Base-by-base conservation (phyloP, 2,113 vertebrate genomes). In the Podarcis raffonei region DNA sequence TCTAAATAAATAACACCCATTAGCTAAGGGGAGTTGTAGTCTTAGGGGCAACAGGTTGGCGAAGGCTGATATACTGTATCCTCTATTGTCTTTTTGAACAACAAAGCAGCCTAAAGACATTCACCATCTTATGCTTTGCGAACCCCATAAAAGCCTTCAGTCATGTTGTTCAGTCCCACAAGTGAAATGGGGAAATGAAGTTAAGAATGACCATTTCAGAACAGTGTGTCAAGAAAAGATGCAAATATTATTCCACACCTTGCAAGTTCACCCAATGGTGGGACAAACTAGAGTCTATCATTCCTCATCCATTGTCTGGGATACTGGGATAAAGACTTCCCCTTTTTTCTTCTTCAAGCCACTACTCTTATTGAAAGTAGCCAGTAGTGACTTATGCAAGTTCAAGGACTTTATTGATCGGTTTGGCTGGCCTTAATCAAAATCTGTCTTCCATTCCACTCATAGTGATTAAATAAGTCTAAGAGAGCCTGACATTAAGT, bases 361-460 rank as follows among this genome's bases (percentile, higher is more conserved):
- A 95, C 96, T 94, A 91, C 91, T 91, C 88, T 96, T 98, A 97
- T 90, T 97, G 96, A 93, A 91, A 97, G 94, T 95, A 97, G 94
- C 91, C 94, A 94, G 93, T 91, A 91, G 93, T 97, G 97, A 97
- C 97, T 97, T 97, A 97, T 94, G 93, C 94, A 98, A 98, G 98
- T 98, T 98, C 98, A 99, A 98, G 97, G 97, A 96, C 97, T 97
- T 97, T 97, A 98, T 98, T 98, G 98, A 98, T 98, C 92, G 20
- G 91, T 90, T 94, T 93, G 95, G 95, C 95, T 95, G 94, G 95
- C 97, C 96, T 98, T 98, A 98, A 98, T 98, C 97, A 98, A 97
- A 98, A 97, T 96, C 94, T 91, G 92, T 96, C 96, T 97, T 96
- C 92, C 89, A 95, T 93, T 97, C 96, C 97, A 99, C 97, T 99